Conservation (phyloP, 1,140 invertebrate species). For the Eupristina koningsbergeri region DNA sequence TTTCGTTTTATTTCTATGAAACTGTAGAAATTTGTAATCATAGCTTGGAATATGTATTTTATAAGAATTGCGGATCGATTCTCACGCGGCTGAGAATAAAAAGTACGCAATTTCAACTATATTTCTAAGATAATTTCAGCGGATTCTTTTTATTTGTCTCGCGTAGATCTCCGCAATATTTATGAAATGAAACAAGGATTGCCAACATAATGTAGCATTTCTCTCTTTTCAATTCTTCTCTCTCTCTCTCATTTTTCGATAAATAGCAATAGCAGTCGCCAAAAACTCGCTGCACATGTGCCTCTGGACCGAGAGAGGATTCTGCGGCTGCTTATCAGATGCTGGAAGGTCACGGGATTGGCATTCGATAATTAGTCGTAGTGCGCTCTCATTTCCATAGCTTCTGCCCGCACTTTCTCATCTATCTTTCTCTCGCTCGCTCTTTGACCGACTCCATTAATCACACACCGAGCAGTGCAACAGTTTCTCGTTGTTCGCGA, state of each 20-base stretch:
- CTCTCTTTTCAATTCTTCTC: background rate
- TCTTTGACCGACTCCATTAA: constrained; percentile 62
- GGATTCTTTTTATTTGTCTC: background rate
- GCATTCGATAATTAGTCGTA: constrained; percentile 65
- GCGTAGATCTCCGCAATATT: background rate
- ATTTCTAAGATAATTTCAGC: background rate
- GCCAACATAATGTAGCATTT: background rate
- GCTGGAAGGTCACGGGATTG: constrained; percentile 55
- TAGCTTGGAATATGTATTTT: background rate
- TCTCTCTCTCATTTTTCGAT: no score
- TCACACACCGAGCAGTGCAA: constrained; percentile 54
- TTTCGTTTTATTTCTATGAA: background rate
- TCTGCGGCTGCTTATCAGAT: background rate
- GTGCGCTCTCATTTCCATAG: constrained; percentile 51
- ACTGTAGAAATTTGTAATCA: background rate
- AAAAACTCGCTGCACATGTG: no score
- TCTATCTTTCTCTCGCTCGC: constrained; percentile 39
- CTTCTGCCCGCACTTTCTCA: background rate
- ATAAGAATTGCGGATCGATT: background rate
- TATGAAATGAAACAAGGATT: background rate
- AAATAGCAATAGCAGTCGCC: no score
- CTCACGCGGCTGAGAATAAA: background rate
- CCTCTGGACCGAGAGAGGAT: constrained; percentile 44
- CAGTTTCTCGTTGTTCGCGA: constrained; percentile 9
- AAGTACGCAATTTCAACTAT: background rate